phyloP scores from a whole-genome alignment of 1,140 invertebrate species.

The Philaenus spumarius region DNA sequence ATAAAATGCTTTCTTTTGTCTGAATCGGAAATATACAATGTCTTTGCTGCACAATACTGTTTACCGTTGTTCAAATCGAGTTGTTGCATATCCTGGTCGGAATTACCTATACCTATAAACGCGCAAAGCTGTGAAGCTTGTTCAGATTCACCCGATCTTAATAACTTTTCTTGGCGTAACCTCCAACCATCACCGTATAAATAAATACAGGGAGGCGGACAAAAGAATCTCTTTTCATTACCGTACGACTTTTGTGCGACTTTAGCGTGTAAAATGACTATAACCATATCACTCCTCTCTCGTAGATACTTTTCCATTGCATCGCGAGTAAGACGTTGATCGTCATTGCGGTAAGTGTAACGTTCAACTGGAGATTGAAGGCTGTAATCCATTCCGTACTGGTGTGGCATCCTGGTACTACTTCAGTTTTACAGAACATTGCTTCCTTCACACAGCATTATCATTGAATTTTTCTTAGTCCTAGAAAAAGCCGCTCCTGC shows the following conservation, averaged over 20 bases:
- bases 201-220: constrained; percentile 98
- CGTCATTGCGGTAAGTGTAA: constrained; percentile 65
- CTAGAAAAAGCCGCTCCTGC: neutral
- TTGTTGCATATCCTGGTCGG: constrained; percentile 98
- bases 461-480: neutral
- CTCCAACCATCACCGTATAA: constrained; percentile 97
- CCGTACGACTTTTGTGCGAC: constrained; percentile 99
- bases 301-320: constrained; percentile 94
- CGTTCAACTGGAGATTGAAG: constrained; percentile 64
- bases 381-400: constrained; percentile 62
- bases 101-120: constrained; percentile 98
- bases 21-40: constrained; percentile 97
- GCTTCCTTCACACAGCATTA: no score
- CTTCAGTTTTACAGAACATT: no score
- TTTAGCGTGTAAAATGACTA: constrained; percentile 98
- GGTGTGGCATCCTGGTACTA: constrained; percentile 71
- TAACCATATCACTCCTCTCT: constrained; percentile 90
- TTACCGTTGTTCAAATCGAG: constrained; percentile 81
- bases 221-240: constrained; percentile 99
- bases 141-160: constrained; percentile 80
- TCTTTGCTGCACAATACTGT: constrained; percentile 99
- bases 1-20: constrained; percentile 99
- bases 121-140: constrained; percentile 90
- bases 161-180: constrained; percentile 83
- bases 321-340: constrained; percentile 80